Evolutionary conservation across 37 sponge, comb jelly and placozoan species (phyloP), one percentile per base, ranked within the genome.

Genomic region (Axinella damicornis): DNA sequence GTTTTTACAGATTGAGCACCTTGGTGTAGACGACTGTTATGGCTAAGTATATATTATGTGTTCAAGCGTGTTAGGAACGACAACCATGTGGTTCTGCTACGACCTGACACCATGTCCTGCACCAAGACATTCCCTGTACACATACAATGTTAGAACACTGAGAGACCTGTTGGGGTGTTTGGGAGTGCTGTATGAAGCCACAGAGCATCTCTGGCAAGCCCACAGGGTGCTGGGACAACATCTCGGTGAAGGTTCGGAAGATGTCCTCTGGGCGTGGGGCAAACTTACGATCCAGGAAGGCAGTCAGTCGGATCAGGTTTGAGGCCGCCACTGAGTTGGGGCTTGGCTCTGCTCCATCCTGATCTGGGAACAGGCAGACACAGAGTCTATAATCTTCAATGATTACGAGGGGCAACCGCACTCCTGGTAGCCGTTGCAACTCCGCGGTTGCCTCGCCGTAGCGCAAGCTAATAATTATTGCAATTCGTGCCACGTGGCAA

Each of bases 261-360:
- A 85, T 83, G 0, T 35, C 69, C 14, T 61, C 71, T 5, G 90
- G 32, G 6, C 27, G 27, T 1, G 77, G 70, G 31, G 25, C 53
- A 14, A 34, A 55, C 56, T 82, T 62, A 20, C 61, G 69, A 33
- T 78, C 65, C 17, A 86, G 17, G 28, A 73, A 86, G 31, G 72
- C 46, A 22, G 90, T 77, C 34, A 93, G 58, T 9, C 87, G 81
- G 21, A 74, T 74, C 0, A 93, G 86, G 64, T 93, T 93, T 0
- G 24, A 54, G 31, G 83, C 90, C 16, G 94, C 66, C 66, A 89
- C 79, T 21, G 94, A 93, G 69, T 85, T 89, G 61, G 94, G 82
- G 71, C 78, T 89, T 18, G 94, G 94, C 64, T 93, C 94, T 12
- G 94, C 81, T 38, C 90, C 94, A 77, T 92, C 93, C 62, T 92